A percentile compares a stretch with the other conserved stretches of the same genome.
Evolutionary conservation across 2,888 invertebrate genomes (phyloP).

Genomic region (Operophtera brumata): DNA sequence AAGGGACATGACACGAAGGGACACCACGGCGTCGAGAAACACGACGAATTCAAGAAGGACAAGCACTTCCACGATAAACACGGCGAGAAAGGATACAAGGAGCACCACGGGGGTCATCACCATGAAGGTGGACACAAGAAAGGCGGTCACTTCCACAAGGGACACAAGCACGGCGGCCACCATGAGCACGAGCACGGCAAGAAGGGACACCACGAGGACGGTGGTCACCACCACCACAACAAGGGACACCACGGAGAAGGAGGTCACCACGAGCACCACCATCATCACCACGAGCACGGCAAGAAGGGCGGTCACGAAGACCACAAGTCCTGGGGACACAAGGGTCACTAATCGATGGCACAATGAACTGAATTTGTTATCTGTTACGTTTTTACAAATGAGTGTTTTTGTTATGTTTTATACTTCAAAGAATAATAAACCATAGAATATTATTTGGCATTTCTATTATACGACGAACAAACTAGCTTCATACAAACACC

Average conservation of each 20-base stretch:
- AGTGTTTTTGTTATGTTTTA: constrained; percentile 56
- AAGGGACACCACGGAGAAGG: constrained; percentile 88
- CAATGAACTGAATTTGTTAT: constrained; percentile 44
- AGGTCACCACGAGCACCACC: constrained; percentile 88
- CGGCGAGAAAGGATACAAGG: constrained; percentile 88
- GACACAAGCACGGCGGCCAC: constrained; percentile 87
- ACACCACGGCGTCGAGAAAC: constrained; percentile 89
- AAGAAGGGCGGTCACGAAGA: constrained; percentile 90
- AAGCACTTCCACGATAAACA: constrained; percentile 92
- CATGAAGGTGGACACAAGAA: constrained; percentile 89
- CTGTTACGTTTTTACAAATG: constrained; percentile 54
- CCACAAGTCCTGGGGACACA: constrained; percentile 89
- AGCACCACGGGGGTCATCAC: constrained; percentile 88
- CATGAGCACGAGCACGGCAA: constrained; percentile 89
- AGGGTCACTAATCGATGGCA: constrained; percentile 61
- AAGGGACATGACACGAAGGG: constrained; percentile 93
- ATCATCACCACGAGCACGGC: constrained; percentile 85
- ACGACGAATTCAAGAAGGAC: constrained; percentile 91
- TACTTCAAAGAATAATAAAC: constrained; percentile 23
- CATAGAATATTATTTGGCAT: not conserved
- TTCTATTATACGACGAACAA: not conserved
- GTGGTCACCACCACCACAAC: constrained; percentile 88
- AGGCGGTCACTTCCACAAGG: constrained; percentile 89
- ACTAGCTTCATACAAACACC: no score
- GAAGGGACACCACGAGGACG: constrained; percentile 87